Conservation (phyloP, 2,888 invertebrate species). For the Malacosoma neustria region DNA sequence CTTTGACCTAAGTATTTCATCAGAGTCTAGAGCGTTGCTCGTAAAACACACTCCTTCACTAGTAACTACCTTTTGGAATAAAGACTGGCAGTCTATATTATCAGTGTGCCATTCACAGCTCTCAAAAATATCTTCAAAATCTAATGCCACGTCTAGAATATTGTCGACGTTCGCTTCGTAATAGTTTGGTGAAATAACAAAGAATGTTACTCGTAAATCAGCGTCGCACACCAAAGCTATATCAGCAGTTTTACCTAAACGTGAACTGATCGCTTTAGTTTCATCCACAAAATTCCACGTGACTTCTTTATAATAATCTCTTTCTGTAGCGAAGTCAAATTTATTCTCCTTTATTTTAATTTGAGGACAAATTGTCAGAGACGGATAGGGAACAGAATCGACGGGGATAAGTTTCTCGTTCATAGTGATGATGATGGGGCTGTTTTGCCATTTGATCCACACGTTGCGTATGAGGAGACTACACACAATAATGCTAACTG, state of each 20-base stretch:
- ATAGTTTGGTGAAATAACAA: background rate
- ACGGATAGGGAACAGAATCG: background rate
- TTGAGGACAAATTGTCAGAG: background rate
- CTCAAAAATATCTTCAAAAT: background rate
- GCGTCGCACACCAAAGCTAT: background rate
- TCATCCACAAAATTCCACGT: background rate
- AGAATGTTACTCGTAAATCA: background rate
- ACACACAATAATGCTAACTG: background rate
- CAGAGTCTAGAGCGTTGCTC: background rate
- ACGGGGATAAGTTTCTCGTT: background rate
- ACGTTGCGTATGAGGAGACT: background rate
- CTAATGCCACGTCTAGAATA: background rate
- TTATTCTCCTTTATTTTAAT: background rate
- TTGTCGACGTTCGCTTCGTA: background rate
- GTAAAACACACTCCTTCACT: background rate
- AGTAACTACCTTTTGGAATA: background rate
- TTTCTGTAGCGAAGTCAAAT: background rate
- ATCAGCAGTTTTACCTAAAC: background rate
- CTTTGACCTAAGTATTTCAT: background rate
- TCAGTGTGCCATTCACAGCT: background rate
- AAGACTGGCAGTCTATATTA: background rate
- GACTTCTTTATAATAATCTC: background rate
- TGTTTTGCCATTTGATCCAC: background rate
- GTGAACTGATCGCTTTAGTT: background rate
- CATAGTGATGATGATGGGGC: background rate